These are phyloP conservation scores for Holacanthus passer DNA, from an alignment of 2,113 vertebrate genomes.

Conservation along the genomic window DNA sequence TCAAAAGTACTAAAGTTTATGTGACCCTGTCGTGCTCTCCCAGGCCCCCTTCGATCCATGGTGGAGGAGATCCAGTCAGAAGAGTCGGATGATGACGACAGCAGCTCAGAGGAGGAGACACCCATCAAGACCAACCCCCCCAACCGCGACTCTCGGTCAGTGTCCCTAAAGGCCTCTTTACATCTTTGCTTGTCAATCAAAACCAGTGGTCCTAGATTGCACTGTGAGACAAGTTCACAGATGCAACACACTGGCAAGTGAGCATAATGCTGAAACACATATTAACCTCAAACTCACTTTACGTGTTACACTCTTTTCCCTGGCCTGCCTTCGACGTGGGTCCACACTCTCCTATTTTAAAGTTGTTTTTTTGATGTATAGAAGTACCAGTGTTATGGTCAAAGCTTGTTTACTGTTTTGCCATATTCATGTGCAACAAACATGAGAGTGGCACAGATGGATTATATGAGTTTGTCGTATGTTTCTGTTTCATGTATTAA, in stretches of 20 bases:
- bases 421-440: background rate
- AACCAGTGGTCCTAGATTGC: background rate
- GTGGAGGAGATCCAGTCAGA: constrained; percentile 97
- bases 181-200: background rate
- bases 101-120: constrained; percentile 93
- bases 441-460: background rate
- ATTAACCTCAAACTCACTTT: background rate
- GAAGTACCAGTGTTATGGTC: background rate
- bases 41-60: constrained; percentile 96
- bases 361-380: background rate
- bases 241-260: background rate
- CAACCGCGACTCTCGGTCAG: constrained; percentile 93
- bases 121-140: constrained; percentile 90
- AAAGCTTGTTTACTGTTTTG: background rate
- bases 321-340: too few relatives aligned
- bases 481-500: too few relatives aligned
- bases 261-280: background rate
- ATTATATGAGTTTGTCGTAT: background rate
- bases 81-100: constrained; percentile 96
- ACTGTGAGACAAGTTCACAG: background rate
- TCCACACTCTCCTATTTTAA: background rate
- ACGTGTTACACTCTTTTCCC: background rate
- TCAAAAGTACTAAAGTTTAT: background rate
- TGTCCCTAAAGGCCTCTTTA: background rate
- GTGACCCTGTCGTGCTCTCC: background rate